Evolutionary conservation across 35 echinoderm and acorn worm species (phyloP).

Genomic region (Acanthaster planci): DNA sequence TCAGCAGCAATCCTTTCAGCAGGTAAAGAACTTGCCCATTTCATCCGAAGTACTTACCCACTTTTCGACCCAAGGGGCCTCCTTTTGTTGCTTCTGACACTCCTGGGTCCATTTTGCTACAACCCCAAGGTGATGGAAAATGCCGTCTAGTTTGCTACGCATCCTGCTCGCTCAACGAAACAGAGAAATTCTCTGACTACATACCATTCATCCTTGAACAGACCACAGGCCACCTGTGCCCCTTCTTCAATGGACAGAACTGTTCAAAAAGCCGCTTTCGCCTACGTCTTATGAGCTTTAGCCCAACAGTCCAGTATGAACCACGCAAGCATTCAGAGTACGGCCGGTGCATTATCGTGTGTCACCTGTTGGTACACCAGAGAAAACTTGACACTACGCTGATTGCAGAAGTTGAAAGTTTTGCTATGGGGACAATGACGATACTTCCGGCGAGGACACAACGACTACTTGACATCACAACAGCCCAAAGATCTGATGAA

Average conservation of each 20-base stretch:
- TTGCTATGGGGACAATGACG: background rate
- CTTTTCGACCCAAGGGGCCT: constrained; percentile 32
- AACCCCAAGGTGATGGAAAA: constrained; percentile 44
- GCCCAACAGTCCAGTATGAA: constrained; percentile 26
- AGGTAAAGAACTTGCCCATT: constrained; percentile 48
- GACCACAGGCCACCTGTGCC: constrained; percentile 66
- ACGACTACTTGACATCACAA: constrained; percentile 39
- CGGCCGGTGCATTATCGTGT: too few species aligned
- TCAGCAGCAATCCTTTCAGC: constrained; percentile 55
- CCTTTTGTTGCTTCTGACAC: constrained; percentile 52
- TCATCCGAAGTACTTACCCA: constrained; percentile 40
- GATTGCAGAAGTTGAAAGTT: constrained; percentile 27
- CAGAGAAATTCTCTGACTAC: constrained; percentile 41
- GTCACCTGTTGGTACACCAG: too few species aligned
- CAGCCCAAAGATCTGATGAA: constrained; percentile 51
- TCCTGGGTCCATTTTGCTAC: constrained; percentile 45
- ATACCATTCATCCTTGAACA: constrained; percentile 50
- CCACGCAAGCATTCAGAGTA: constrained; percentile 53
- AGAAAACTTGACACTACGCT: too few species aligned
- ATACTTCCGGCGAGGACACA: too few species aligned
- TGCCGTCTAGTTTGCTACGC: constrained; percentile 61
- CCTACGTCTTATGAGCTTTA: constrained; percentile 52
- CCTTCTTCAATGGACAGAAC: constrained; percentile 35
- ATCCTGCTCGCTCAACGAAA: constrained; percentile 49
- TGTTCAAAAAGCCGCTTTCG: constrained; percentile 48